phyloP scores from a whole-genome alignment of 2,797 vertebrate genomes.

The Enteromius treurensis region DNA sequence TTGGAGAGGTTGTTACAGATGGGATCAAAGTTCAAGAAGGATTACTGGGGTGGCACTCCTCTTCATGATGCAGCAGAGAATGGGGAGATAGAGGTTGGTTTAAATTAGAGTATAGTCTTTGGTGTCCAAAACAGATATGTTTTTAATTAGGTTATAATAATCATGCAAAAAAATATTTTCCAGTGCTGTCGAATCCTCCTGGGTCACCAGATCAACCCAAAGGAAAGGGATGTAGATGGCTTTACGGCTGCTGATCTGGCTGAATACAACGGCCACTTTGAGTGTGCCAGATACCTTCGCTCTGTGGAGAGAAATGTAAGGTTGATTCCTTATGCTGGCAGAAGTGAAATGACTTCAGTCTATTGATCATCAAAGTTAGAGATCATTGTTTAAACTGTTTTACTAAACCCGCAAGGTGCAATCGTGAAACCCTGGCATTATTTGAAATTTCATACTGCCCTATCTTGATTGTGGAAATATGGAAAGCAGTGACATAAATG shows the following conservation, averaged over 20 bases:
- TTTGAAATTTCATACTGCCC: neutral
- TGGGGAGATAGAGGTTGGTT: conserved; percentile 80
- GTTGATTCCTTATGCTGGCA: neutral
- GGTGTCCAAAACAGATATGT: neutral
- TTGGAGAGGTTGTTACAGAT: conserved; percentile 79
- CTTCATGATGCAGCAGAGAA: conserved; percentile 88
- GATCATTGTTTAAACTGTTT: neutral
- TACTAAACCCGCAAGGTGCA: neutral
- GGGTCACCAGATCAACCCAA: conserved; percentile 72
- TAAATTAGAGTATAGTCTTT: neutral
- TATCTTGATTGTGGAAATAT: neutral
- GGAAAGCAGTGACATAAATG: neutral
- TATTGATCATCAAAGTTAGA: neutral
- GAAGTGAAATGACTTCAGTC: neutral
- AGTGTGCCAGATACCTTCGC: conserved; percentile 80
- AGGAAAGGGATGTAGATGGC: conserved; percentile 78
- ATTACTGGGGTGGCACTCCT: conserved; percentile 85
- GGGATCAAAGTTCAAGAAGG: conserved; percentile 78
- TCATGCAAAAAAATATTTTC: neutral
- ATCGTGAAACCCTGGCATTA: neutral
- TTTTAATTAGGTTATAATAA: neutral
- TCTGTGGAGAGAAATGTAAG: conserved; percentile 75
- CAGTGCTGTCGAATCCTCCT: conserved; percentile 85
- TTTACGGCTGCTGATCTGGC: conserved; percentile 83
- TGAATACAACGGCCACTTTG: conserved; percentile 81